Conservation (phyloP, 23 tunicate species). For the Styela plicata region DNA sequence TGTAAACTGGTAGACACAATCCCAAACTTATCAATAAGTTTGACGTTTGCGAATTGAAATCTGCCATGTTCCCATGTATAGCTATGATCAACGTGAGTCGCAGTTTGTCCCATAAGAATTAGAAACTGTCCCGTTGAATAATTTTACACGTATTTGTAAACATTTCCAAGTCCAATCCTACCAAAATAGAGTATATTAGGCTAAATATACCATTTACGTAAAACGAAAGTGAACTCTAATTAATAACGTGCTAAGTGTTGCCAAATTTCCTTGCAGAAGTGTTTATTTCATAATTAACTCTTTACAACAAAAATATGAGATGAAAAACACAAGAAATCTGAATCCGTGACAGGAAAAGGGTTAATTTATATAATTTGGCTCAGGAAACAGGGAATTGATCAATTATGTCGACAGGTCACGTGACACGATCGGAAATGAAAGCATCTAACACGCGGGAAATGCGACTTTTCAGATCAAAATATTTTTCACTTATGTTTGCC, state of each 20-base stretch:
- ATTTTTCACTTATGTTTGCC: too few relatives aligned
- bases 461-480: too few relatives aligned
- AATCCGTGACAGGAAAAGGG: neutral
- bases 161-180: too few relatives aligned
- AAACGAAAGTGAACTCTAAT: neutral
- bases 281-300: neutral
- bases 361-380: neutral
- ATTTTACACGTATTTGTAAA: too few relatives aligned
- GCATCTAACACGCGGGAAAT: neutral
- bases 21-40: too few relatives aligned
- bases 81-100: too few relatives aligned
- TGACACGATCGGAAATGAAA: neutral
- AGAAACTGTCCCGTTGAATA: too few relatives aligned
- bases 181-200: too few relatives aligned
- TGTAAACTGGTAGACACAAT: too few relatives aligned
- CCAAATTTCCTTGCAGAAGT: neutral
- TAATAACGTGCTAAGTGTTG: neutral
- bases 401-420: neutral
- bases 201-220: neutral
- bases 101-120: too few relatives aligned
- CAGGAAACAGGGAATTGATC: neutral
- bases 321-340: neutral
- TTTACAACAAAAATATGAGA: neutral
- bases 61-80: too few relatives aligned
- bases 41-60: too few relatives aligned